Evolutionary conservation across 1,140 invertebrate species (phyloP).

Genomic region (Drosophila leontia): DNA sequence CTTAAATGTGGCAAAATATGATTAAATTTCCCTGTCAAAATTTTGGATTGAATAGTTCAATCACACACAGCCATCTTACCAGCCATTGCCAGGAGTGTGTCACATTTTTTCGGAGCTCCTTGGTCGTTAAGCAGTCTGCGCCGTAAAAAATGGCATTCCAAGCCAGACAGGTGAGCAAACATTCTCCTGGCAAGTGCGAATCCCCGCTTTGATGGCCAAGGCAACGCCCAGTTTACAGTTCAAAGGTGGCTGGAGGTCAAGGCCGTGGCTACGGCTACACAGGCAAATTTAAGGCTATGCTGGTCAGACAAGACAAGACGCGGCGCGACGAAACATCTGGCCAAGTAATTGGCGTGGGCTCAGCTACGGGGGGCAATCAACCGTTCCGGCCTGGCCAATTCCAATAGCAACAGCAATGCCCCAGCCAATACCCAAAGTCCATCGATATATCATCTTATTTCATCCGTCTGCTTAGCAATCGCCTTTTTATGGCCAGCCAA

Average conservation of each 20-base stretch:
- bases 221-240: constrained; percentile 54
- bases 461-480: constrained; percentile 30
- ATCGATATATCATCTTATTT: constrained; percentile 52
- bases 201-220: constrained; percentile 20
- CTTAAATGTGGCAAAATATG: neutral
- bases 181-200: constrained; percentile 13
- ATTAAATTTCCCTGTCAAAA: neutral
- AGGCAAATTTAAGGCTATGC: constrained; percentile 25
- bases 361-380: constrained; percentile 20
- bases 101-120: neutral
- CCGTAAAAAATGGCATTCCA: constrained; percentile 9
- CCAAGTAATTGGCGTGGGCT: constrained; percentile 51
- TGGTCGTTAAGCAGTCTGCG: constrained; percentile 29
- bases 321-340: constrained; percentile 27
- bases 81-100: neutral
- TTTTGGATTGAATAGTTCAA: neutral
- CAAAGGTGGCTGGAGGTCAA: constrained; percentile 68
- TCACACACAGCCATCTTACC: neutral
- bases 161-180: constrained; percentile 34
- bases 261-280: constrained; percentile 33
- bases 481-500: constrained; percentile 38
- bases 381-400: constrained; percentile 21
- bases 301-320: neutral
- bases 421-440: constrained; percentile 12
- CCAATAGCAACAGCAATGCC: constrained; percentile 14